These are phyloP conservation scores for Archivesica marissinica DNA, from an alignment of 1,140 invertebrate species.

Conservation along the genomic window DNA sequence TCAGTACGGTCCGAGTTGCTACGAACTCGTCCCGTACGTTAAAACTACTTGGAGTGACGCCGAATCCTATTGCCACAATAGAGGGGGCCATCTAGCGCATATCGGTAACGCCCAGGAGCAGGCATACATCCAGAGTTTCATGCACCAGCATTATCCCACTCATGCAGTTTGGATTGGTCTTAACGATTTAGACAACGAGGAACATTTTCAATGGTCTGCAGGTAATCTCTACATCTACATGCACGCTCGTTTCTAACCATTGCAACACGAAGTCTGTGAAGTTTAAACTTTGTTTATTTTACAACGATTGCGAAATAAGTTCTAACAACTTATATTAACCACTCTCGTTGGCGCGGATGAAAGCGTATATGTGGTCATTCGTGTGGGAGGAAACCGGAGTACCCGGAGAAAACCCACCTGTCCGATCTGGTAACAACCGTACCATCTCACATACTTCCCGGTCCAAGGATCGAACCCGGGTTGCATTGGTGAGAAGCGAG, in stretches of 20 bases:
- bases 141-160: not conserved
- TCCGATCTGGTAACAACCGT: too few species aligned
- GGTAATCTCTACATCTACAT: not conserved
- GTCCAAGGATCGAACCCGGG: too few species aligned
- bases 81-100: not conserved
- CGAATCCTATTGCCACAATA: not conserved
- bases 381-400: too few species aligned
- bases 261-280: not conserved
- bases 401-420: too few species aligned
- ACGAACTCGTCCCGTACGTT: not conserved
- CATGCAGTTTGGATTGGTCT: constrained; percentile 55
- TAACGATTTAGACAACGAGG: constrained; percentile 7
- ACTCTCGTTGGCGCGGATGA: too few species aligned
- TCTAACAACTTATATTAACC: too few species aligned
- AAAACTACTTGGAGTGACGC: not conserved
- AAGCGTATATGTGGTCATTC: too few species aligned
- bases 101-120: constrained; percentile 33
- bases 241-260: not conserved
- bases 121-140: not conserved
- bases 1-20: constrained; percentile 35
- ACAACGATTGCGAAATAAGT: too few species aligned
- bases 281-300: too few species aligned
- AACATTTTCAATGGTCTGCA: constrained; percentile 35
- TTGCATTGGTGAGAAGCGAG: too few species aligned
- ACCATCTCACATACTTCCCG: too few species aligned